phyloP scores from a whole-genome alignment of 1,140 invertebrate species.

The Ladona fulva region DNA sequence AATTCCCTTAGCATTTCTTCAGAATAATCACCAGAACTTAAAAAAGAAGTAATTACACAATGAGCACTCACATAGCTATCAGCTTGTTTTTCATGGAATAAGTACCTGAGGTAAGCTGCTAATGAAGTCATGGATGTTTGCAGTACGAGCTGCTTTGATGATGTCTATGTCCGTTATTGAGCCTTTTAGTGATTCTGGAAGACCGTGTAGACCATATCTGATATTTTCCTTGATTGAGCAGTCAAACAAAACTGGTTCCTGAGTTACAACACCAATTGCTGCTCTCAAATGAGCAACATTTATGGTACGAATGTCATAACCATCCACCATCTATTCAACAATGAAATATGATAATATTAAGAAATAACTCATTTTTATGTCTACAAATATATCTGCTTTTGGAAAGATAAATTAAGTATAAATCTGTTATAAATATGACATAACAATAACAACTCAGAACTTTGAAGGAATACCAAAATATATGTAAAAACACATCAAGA shows the following conservation, averaged over 20 bases:
- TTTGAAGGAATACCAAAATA: no score
- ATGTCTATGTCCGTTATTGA: constrained; percentile 35
- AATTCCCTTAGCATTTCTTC: no score
- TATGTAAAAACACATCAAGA: no score
- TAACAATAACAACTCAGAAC: no score
- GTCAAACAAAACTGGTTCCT: constrained; percentile 47
- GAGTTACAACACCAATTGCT: constrained; percentile 41
- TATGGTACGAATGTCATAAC: constrained; percentile 22
- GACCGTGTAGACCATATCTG: constrained; percentile 30
- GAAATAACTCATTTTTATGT: no score
- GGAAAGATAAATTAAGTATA: no score
- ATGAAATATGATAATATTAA: neutral
- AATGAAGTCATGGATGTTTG: constrained; percentile 50
- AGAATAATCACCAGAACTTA: no score
- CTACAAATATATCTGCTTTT: no score
- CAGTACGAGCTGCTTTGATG: constrained; percentile 36
- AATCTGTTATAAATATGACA: no score
- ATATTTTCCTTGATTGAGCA: constrained; percentile 46
- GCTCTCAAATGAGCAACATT: constrained; percentile 26
- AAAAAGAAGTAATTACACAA: no score
- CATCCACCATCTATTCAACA: constrained; percentile 21
- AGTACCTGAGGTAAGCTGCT: constrained; percentile 36
- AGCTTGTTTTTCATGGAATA: no score
- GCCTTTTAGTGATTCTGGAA: neutral
- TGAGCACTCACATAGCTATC: no score